Evolutionary conservation across 2,113 vertebrate species (phyloP).

Genomic region (Lagopus muta): DNA sequence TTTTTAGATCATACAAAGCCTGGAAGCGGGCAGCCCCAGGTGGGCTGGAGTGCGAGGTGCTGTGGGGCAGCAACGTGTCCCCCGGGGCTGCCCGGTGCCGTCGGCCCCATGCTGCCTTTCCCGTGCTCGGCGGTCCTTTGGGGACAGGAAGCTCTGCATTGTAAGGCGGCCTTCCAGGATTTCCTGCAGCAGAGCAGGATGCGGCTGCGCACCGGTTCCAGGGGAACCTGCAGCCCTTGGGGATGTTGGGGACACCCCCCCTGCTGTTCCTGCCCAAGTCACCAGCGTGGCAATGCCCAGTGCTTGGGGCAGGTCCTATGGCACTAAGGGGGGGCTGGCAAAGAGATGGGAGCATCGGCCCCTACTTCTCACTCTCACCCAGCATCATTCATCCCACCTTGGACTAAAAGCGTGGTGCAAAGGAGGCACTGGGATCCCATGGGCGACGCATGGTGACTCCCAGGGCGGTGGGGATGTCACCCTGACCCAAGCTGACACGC

Average conservation of each 20-base stretch:
- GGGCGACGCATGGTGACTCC: neutral
- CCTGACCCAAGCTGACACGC: neutral
- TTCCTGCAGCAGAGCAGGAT: conserved; percentile 60
- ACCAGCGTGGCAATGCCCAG: rapidly evolving
- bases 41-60: conserved; percentile 34
- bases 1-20: neutral
- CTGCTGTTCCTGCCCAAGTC: neutral
- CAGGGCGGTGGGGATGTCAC: neutral
- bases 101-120: conserved; percentile 13
- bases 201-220: neutral
- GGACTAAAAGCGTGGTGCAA: neutral
- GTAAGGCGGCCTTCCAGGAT: conserved; percentile 60
- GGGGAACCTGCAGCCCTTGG: neutral
- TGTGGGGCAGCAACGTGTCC: rapidly evolving
- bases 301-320: rapidly evolving
- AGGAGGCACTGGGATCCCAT: rapidly evolving
- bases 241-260: neutral
- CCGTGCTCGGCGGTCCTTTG: neutral
- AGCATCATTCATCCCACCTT: neutral
- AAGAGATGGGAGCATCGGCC: neutral
- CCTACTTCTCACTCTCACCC: neutral
- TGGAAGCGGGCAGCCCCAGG: conserved; percentile 21
- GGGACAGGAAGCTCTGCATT: conserved; percentile 64
- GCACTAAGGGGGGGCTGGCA: rapidly evolving
- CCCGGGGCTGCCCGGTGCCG: neutral